phyloP scores from a whole-genome alignment of 2,113 vertebrate genomes.

The Ariopsis seemanni region DNA sequence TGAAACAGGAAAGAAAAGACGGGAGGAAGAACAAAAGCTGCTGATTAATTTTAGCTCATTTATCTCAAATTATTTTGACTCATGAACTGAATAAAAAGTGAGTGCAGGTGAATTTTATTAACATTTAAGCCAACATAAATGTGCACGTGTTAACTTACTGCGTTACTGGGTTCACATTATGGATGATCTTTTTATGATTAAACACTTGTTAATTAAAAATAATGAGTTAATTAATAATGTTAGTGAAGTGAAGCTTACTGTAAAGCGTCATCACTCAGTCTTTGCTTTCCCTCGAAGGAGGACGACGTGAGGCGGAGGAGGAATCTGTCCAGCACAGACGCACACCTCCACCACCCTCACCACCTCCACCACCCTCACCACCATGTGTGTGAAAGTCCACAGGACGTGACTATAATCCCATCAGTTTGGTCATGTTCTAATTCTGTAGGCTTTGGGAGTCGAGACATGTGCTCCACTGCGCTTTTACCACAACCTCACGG shows the following conservation, averaged over 20 bases:
- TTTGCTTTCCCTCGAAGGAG: slow-evolving; percentile 57
- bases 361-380: slow-evolving; percentile 18
- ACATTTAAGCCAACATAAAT: background rate
- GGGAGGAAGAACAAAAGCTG: background rate
- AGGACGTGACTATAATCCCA: background rate
- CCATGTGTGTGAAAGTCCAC: slow-evolving; percentile 60
- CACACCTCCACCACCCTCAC: slow-evolving; percentile 44
- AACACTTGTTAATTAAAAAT: background rate
- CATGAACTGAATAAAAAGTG: background rate
- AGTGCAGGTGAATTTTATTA: background rate
- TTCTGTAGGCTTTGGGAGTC: background rate
- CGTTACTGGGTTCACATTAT: background rate
- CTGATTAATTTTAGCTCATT: too few species aligned
- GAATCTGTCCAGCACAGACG: slow-evolving; percentile 66
- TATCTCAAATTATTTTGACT: background rate
- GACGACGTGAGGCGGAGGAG: slow-evolving; percentile 58
- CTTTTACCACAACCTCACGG: background rate
- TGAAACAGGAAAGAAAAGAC: background rate
- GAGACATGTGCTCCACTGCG: background rate
- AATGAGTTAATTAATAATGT: background rate
- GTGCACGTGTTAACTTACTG: background rate
- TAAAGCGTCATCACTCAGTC: too few species aligned
- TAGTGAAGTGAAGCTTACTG: background rate
- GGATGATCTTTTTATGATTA: background rate
- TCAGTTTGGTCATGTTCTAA: background rate